A percentile compares a stretch with the other conserved stretches of the same genome.
phyloP scores from a whole-genome alignment of 2,113 vertebrate genomes.

The Notiomystis cincta region DNA sequence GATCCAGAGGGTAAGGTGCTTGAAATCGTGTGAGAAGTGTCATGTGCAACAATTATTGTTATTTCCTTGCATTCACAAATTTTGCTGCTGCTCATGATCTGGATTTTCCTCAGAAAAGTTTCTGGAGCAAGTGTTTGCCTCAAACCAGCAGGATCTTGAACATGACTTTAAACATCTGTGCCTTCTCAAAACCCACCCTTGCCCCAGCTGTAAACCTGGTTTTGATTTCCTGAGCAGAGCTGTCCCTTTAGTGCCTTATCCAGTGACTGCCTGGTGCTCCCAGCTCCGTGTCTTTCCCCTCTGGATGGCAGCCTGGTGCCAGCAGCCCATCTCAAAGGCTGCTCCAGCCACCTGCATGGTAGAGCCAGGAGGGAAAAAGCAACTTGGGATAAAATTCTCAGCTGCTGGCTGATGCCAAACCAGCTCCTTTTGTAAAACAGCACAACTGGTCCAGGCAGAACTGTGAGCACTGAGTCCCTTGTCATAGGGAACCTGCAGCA shows the following conservation, averaged over 20 bases:
- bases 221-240: background rate
- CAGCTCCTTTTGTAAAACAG: background rate
- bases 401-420: background rate
- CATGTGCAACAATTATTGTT: background rate
- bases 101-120: background rate
- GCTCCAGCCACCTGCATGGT: background rate
- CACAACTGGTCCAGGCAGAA: background rate
- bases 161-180: background rate
- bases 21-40: background rate
- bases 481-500: background rate
- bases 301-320: constrained; percentile 62
- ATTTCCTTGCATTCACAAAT: background rate
- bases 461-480: background rate
- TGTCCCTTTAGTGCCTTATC: background rate
- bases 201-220: background rate
- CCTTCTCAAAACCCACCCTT: background rate
- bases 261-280: background rate
- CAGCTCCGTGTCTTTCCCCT: constrained; percentile 1
- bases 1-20: background rate
- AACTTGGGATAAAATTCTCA: background rate
- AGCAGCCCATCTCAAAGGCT: constrained; percentile 27
- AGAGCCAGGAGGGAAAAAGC: background rate
- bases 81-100: background rate
- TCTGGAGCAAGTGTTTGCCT: background rate
- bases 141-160: background rate